Conservation (phyloP, 2,113 vertebrate species). For the Deroptyus accipitrinus region DNA sequence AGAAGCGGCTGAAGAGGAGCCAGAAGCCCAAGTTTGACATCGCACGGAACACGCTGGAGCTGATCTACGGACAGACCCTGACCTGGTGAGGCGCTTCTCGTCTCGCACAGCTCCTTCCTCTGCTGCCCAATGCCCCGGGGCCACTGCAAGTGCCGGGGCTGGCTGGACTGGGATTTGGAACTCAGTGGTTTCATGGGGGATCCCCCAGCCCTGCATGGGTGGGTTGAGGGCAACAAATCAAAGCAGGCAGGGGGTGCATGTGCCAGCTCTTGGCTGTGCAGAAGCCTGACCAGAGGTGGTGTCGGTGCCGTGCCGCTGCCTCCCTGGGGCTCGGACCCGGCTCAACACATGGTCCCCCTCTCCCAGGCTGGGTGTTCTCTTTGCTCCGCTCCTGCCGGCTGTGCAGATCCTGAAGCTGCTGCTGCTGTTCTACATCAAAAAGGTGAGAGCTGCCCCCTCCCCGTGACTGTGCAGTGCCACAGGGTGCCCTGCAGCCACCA, state of each 20-base stretch:
- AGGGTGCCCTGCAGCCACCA: not conserved
- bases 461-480: not conserved
- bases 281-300: not conserved
- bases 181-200: accelerated
- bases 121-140: not conserved
- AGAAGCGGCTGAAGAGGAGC: conserved; percentile 75
- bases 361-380: conserved; percentile 87
- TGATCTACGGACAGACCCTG: conserved; percentile 93
- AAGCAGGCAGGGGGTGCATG: accelerated
- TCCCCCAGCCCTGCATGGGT: accelerated
- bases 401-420: conserved; percentile 87
- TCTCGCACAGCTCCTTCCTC: accelerated
- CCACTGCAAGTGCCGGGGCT: not conserved
- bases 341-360: accelerated
- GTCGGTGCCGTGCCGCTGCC: accelerated
- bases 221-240: not conserved
- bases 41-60: conserved; percentile 86
- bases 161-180: accelerated
- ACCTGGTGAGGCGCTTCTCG: conserved; percentile 80
- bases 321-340: accelerated
- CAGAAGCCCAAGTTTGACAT: conserved; percentile 90
- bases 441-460: conserved; percentile 70
- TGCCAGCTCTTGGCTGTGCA: not conserved
- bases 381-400: conserved; percentile 82
- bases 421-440: conserved; percentile 90